These are phyloP conservation scores for Typhlichthys subterraneus DNA, from an alignment of 2,797 vertebrate species.

Conservation along the genomic window DNA sequence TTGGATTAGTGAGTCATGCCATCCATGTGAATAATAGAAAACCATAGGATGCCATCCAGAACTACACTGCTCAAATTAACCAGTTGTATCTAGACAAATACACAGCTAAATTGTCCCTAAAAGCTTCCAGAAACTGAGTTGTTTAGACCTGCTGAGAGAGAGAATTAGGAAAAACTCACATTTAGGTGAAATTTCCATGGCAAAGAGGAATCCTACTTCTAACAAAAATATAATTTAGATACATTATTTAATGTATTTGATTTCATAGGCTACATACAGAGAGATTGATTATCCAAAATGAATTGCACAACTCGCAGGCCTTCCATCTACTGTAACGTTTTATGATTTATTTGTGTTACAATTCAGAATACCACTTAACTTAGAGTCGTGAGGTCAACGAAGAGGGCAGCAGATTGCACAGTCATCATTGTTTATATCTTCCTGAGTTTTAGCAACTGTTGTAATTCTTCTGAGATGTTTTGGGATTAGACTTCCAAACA, in stretches of 20 bases:
- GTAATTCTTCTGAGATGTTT: constrained; percentile 17
- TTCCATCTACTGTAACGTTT: too few relatives aligned
- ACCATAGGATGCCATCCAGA: constrained; percentile 46
- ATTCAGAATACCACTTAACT: not conserved
- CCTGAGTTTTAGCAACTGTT: constrained; percentile 23
- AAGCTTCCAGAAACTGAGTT: constrained; percentile 24
- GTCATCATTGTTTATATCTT: constrained; percentile 29
- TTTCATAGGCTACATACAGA: not conserved
- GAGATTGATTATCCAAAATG: not conserved
- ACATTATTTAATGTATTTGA: too few relatives aligned
- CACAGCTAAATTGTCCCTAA: constrained; percentile 46
- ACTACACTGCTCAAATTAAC: constrained; percentile 48
- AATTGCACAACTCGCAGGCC: too few relatives aligned
- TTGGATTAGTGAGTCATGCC: constrained; percentile 55
- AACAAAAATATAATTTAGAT: too few relatives aligned
- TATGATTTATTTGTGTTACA: too few relatives aligned
- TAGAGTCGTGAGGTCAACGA: constrained; percentile 29
- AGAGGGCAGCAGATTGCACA: constrained; percentile 46
- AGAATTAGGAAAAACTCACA: not conserved
- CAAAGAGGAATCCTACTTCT: too few relatives aligned
- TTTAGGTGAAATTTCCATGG: not conserved
- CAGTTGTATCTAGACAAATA: constrained; percentile 70
- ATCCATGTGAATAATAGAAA: constrained; percentile 55
- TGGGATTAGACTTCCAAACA: constrained; percentile 15
- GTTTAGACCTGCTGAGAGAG: constrained; percentile 14